These are phyloP conservation scores for Gymnarchus niloticus DNA, from an alignment of 2,113 vertebrate species.

Conservation along the genomic window DNA sequence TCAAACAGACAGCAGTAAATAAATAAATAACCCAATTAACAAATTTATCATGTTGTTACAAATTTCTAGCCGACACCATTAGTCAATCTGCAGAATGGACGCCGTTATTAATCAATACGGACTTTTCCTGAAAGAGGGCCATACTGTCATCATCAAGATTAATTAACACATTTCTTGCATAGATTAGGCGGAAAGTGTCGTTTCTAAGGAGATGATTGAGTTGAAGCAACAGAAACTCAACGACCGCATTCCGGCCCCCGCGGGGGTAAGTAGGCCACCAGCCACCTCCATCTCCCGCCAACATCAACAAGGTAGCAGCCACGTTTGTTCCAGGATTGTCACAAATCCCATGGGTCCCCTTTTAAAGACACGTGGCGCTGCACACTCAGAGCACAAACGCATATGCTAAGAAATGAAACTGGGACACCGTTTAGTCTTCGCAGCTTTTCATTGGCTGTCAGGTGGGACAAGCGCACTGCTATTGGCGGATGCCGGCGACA, in stretches of 20 bases:
- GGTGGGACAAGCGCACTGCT: neutral
- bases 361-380: neutral
- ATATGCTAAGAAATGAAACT: neutral
- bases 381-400: neutral
- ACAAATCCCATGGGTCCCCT: neutral
- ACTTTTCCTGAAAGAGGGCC: slow-evolving; percentile 54
- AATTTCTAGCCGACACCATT: slow-evolving; percentile 53
- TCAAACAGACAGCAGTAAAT: slow-evolving; percentile 42
- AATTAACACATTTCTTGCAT: slow-evolving; percentile 63
- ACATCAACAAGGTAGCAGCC: neutral
- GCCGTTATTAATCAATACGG: slow-evolving; percentile 65
- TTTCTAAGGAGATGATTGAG: slow-evolving; percentile 45
- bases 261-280: neutral
- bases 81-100: slow-evolving; percentile 56
- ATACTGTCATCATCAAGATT: slow-evolving; percentile 60
- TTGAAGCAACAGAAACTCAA: slow-evolving; percentile 12
- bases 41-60: slow-evolving; percentile 57
- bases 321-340: neutral
- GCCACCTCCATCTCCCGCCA: neutral
- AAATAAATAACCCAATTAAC: slow-evolving; percentile 57
- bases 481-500: neutral
- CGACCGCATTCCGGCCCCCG: slow-evolving; percentile 10
- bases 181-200: slow-evolving; percentile 38
- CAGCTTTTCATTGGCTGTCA: slow-evolving; percentile 4
- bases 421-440: neutral